A percentile compares a stretch with the other conserved stretches of the same genome.
Evolutionary conservation across 2,888 invertebrate species (phyloP).

Genomic region (Ernsta delagoae): DNA sequence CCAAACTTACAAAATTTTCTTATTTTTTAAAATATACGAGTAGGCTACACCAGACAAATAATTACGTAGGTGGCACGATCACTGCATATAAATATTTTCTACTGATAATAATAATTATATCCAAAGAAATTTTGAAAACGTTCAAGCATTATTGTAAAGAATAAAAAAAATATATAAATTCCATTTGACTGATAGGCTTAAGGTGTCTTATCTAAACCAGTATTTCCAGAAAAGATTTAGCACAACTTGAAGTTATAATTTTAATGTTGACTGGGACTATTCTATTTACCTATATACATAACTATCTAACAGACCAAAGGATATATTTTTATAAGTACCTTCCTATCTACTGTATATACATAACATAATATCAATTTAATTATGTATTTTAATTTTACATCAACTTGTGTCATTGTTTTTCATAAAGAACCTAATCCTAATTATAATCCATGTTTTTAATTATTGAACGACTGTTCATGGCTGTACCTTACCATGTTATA

Average conservation of each 20-base stretch:
- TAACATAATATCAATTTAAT: background rate
- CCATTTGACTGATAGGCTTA: constrained; percentile 12
- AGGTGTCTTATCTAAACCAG: no score
- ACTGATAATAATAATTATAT: background rate
- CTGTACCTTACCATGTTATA: background rate
- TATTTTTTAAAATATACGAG: no score
- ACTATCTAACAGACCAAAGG: background rate
- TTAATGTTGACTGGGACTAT: background rate
- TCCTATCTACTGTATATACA: background rate
- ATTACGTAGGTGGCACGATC: no score
- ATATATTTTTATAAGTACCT: background rate
- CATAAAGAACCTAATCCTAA: no score
- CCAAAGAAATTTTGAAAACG: background rate
- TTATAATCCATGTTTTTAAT: no score
- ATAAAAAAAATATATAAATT: background rate
- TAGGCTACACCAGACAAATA: no score
- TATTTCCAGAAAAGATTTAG: no score
- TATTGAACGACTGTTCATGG: background rate
- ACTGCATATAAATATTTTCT: no score
- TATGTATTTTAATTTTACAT: background rate
- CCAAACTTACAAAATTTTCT: no score
- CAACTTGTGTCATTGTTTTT: background rate
- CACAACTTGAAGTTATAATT: no score
- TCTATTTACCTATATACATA: background rate
- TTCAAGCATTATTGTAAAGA: no score